Evolutionary conservation across 2,113 vertebrate species (phyloP).

Genomic region (Nestor notabilis): DNA sequence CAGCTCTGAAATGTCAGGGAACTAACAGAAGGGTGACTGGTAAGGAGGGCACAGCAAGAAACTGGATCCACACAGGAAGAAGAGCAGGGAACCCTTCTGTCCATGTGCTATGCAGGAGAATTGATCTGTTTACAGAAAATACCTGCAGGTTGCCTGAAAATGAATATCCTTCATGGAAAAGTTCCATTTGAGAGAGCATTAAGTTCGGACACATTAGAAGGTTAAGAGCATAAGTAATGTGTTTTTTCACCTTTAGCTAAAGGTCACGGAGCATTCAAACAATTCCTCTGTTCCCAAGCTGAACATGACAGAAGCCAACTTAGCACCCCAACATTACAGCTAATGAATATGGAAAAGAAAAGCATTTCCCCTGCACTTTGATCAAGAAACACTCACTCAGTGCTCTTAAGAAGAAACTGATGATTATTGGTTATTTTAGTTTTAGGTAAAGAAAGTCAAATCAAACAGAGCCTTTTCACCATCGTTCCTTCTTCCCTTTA

Average conservation of each 20-base stretch:
- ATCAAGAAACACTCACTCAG: not conserved
- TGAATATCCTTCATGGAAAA: not conserved
- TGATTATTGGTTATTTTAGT: not conserved
- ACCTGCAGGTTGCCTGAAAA: conserved; percentile 30
- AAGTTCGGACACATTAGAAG: conserved; percentile 25
- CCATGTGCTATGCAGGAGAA: fast-evolving
- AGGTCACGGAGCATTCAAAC: conserved; percentile 17
- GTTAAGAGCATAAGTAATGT: conserved; percentile 1
- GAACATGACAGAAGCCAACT: not conserved
- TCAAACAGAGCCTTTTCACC: not conserved
- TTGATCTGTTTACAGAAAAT: conserved; percentile 27
- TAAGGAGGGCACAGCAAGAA: not conserved
- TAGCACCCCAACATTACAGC: not conserved
- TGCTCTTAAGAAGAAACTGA: not conserved
- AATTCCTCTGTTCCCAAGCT: not conserved
- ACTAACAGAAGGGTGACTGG: not conserved
- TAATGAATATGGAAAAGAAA: not conserved
- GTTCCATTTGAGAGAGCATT: conserved; percentile 11
- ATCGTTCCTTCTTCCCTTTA: not conserved
- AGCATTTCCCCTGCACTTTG: not conserved
- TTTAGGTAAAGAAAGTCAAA: not conserved
- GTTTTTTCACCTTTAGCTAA: conserved; percentile 40
- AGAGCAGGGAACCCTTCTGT: not conserved
- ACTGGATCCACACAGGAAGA: not conserved
- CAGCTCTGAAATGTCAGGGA: not conserved